These are phyloP conservation scores for Chirona hameri DNA, from an alignment of 2,888 invertebrate genomes.

Conservation along the genomic window DNA sequence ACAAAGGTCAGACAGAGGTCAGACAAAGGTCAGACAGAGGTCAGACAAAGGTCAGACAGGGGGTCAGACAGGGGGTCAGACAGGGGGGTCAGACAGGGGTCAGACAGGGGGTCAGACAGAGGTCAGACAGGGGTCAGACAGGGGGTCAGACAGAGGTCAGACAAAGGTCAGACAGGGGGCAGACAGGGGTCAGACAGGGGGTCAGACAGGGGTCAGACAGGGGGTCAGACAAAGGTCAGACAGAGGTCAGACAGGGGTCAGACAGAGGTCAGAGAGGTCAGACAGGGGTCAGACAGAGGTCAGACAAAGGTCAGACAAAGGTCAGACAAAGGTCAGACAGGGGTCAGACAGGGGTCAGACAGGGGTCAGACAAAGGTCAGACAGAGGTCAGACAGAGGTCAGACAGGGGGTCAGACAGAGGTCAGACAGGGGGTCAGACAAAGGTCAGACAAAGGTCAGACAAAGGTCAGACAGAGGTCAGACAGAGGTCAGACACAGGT, in stretches of 20 bases:
- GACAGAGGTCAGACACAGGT: background rate
- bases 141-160: constrained; percentile 1
- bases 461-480: background rate
- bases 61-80: too few species aligned
- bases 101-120: too few species aligned
- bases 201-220: too few species aligned
- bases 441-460: background rate
- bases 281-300: too few species aligned
- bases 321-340: constrained; percentile 29
- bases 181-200: background rate
- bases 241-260: background rate
- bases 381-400: background rate
- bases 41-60: background rate
- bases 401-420: background rate
- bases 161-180: background rate
- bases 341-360: constrained; percentile 34
- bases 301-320: too few species aligned
- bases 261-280: background rate
- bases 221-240: background rate
- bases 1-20: background rate
- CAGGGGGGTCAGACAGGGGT: too few species aligned
- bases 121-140: constrained; percentile 35
- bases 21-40: background rate
- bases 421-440: too few species aligned
- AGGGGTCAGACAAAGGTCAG: background rate